Evolutionary conservation across 2,888 invertebrate genomes (phyloP), one percentile per base, ranked within the genome.

Genomic region (Cremastinae sp.): DNA sequence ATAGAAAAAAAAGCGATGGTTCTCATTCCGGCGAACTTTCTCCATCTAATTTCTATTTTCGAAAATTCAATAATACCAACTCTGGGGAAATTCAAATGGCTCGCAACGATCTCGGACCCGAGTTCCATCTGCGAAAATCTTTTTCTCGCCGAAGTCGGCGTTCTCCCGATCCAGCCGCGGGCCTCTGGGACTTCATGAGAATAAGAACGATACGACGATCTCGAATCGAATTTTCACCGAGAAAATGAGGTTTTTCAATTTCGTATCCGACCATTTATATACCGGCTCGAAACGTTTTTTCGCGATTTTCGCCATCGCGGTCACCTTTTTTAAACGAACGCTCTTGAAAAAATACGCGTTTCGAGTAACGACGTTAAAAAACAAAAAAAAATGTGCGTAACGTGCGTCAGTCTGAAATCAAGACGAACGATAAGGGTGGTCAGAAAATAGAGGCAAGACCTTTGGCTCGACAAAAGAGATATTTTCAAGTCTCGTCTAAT

Each of bases 31-130:
- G 8, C 36, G 10, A 47, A 16, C 53, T 53, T 62, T 51, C 14
- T 41, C n/a, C 7, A 47, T 36, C 34, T 51, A 69, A 64, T 64
- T 68, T 72, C 62, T 59, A 64, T 68, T 72, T 58, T 16, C 56
- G 75, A 76, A 72, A 76, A 72, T 51, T 72, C 72, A 53, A 76
- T 64, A 69, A 76, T 69, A 10, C 12, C 61, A 47, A 51, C 72
- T 59, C 69, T 10, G 59, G 72, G 68, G 72, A 76, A 76, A 76
- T 76, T 49, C 58, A 36, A 62, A 72, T 72, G 43, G 71, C 68
- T 58, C 49, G 36, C 47, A 38, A 51, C 43, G 53, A 62, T 51
- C 41, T 22, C 36, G 45, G 22, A 38, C 68, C 59, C 64, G 12
- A 28, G 54, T 71, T 66, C 41, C 51, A 59, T 58, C 41, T 53